Evolutionary conservation across 2,113 vertebrate genomes (phyloP), one percentile per base, ranked within the genome.

Genomic region (Micromys minutus): DNA sequence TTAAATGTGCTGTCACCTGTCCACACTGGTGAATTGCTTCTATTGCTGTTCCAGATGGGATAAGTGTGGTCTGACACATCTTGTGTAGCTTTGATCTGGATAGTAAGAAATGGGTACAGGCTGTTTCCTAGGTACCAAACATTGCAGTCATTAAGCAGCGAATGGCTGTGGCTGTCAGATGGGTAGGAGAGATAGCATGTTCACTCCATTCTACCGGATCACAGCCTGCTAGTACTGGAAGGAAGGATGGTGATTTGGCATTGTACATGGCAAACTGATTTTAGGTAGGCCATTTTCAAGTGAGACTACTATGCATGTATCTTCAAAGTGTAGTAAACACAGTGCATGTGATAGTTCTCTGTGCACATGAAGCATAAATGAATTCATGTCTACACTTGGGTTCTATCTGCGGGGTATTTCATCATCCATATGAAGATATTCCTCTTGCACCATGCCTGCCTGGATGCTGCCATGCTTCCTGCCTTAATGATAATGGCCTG

Each of bases 81-180:
- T 55, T 63, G 29, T 36, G 21, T 59, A 57, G 57, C 74, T 93
- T 85, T 55, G 86, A 57, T 47, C 47, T 80, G 83, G 61, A 52
- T 91, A 63, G 26, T 29, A 84, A 95, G 89, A 83, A 91, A 76
- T 61, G 22, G 47, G 77, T 47, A 12, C 16, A 34, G 79, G 57
- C 79, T 13, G 2, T 76, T 80, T 24, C 76, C 61, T 55, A 21
- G 13, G 31, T 8, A 65, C 1, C 12, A 83, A 74, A 85, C 42
- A 29, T 11, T 57, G 59, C 4, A n/a, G 7, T n/a, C 52, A 90
- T 85, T 89, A 67, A 89, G 75, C 42, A 34, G n/a, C 15, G 93
- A 69, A 76, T 89, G 89, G 81, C 19, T 94, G 52, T 57, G 95
- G 71, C 61, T 76, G 57, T 22, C 50, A 81, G 85, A 79, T 63